Conservation (phyloP, 2,888 invertebrate genomes). For the Graphium colonna region DNA sequence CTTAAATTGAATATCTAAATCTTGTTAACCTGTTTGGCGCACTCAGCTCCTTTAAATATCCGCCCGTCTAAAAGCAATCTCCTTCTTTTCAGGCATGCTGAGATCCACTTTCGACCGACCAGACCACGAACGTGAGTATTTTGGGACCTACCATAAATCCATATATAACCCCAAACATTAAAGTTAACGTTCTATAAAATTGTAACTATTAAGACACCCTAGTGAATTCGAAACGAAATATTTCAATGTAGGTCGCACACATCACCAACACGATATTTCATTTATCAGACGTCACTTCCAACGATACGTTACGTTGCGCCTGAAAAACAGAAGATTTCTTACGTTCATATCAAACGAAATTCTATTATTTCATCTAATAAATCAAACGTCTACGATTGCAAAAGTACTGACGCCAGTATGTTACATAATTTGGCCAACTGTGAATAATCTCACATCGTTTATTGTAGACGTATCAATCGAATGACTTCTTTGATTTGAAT, state of each 20-base stretch:
- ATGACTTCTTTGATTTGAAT: not conserved
- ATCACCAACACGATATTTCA: not conserved
- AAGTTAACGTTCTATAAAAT: not conserved
- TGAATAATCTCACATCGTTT: not conserved
- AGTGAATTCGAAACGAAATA: not conserved
- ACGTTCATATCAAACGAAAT: slow-evolving; percentile 9
- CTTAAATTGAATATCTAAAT: not conserved
- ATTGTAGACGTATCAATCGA: not conserved
- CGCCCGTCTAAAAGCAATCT: slow-evolving; percentile 15
- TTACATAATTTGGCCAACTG: slow-evolving; percentile 6
- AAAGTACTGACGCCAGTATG: not conserved
- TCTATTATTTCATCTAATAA: slow-evolving; percentile 47
- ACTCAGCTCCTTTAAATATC: not conserved
- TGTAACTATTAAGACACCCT: too few relatives aligned
- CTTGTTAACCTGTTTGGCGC: not conserved
- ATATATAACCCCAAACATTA: not conserved
- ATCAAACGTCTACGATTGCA: slow-evolving; percentile 45
- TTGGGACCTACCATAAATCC: not conserved
- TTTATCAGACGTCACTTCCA: not conserved
- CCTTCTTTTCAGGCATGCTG: slow-evolving; percentile 68
- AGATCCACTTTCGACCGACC: slow-evolving; percentile 73
- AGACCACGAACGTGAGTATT: slow-evolving; percentile 75
- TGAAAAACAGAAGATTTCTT: not conserved
- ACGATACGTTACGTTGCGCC: not conserved
- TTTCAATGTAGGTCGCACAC: not conserved